Evolutionary conservation across 1,140 invertebrate genomes (phyloP), one percentile per base, ranked within the genome.

Genomic region (Drosophila ambigua): DNA sequence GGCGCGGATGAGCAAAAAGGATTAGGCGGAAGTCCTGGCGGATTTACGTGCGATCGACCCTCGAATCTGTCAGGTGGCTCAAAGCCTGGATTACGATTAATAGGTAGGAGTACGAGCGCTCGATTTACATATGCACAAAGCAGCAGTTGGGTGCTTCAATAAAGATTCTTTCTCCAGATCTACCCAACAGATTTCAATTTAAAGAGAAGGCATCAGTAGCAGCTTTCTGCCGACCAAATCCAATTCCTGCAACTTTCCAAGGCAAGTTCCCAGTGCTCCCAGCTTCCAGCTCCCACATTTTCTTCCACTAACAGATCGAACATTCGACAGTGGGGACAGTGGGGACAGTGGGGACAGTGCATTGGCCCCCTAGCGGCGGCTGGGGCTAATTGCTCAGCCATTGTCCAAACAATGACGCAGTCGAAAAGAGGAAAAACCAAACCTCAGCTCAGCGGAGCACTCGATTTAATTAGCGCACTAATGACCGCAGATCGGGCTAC

Each of bases 401-500:
- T 88, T 87, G 82, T 82, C 71, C 75, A 88, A 88, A 87, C 75
- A 87, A 88, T 87, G 82, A 87, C 82, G 67, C 31, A 57, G 83
- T 62, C 41, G 51, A 64, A 87, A 57, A 46, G 8, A 1, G 43
- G 43, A 55, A 63, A 73, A 53, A 16, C n/a, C 23, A 24, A 43
- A 65, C 65, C 72, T 20, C 20, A 20, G 20, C 20, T 20, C 20
- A 20, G 67, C 63, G 51, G 66, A 44, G 65, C 75, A 82, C 71
- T 88, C 58, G 78, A 72, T 88, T 87, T 79, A 88, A 87, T 87
- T 87, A 88, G 82, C 77, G 66, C 72, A 60, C 82, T 88, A 87
- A 87, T 88, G 78, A 87, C 68, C 39, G 35, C 45, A 44, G 48
- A 60, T 49, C 46, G 53, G 31, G 45, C 15, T 53, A 61, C 73